Conservation (phyloP, 2,797 vertebrate genomes). For the Borostomias antarcticus region DNA sequence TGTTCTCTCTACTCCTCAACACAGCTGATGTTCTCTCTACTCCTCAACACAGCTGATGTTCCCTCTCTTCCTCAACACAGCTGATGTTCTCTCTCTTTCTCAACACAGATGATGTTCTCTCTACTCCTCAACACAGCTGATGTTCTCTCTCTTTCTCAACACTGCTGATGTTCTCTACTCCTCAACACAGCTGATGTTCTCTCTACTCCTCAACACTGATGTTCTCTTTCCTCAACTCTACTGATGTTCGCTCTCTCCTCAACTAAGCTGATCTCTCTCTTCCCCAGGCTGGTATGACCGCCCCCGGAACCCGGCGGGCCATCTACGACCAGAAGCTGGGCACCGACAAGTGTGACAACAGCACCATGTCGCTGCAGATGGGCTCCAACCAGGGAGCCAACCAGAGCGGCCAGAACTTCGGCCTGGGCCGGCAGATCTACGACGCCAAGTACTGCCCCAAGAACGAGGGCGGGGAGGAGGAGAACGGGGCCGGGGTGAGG, state of each 20-base stretch:
- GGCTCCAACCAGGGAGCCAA: slow-evolving; percentile 89
- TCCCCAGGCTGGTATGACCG: slow-evolving; percentile 90
- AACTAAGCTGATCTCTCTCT: too few relatives aligned
- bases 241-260: too few relatives aligned
- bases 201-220: too few relatives aligned
- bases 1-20: too few relatives aligned
- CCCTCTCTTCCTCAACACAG: too few relatives aligned
- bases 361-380: slow-evolving; percentile 95
- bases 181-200: too few relatives aligned
- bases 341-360: slow-evolving; percentile 93
- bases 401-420: slow-evolving; percentile 91
- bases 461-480: slow-evolving; percentile 50
- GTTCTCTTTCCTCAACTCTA: slow-evolving; percentile 5
- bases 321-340: slow-evolving; percentile 90
- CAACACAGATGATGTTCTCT: neutral
- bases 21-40: too few relatives aligned
- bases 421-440: slow-evolving; percentile 89
- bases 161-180: too few relatives aligned
- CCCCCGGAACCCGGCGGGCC: slow-evolving; percentile 89
- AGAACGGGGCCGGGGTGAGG: slow-evolving; percentile 58
- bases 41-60: too few relatives aligned
- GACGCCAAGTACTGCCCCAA: slow-evolving; percentile 92
- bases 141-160: neutral
- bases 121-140: too few relatives aligned
- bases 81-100: too few relatives aligned